A percentile compares a stretch with the other conserved stretches of the same genome.
phyloP scores from a whole-genome alignment of 2,888 invertebrate species.

The Phasia obesa region DNA sequence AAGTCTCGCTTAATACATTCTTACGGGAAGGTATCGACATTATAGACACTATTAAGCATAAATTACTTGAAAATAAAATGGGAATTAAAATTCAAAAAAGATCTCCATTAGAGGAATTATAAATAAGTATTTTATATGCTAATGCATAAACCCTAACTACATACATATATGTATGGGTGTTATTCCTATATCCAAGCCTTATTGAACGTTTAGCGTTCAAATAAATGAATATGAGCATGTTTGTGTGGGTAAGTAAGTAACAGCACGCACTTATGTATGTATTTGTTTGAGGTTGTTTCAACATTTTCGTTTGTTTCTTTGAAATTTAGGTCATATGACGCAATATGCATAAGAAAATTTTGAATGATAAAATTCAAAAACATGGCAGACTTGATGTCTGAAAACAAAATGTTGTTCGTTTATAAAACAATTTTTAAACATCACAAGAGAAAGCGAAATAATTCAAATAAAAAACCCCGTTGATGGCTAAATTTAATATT shows the following conservation, averaged over 20 bases:
- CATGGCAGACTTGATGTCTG: constrained; percentile 57
- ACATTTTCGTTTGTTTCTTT: constrained; percentile 17
- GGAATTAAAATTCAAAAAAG: too few species aligned
- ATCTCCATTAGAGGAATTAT: too few species aligned
- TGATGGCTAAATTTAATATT: constrained; percentile 29
- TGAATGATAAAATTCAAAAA: constrained; percentile 30
- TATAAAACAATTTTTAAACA: constrained; percentile 12
- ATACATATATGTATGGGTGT: too few species aligned
- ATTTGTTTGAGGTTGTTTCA: neutral
- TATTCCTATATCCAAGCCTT: too few species aligned
- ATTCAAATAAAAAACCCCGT: neutral
- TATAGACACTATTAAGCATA: too few species aligned
- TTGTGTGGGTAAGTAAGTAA: neutral
- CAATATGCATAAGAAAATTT: constrained; percentile 32
- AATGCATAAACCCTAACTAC: too few species aligned
- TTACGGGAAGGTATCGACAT: too few species aligned
- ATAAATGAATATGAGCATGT: neutral
- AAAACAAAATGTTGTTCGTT: constrained; percentile 14
- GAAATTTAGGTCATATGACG: constrained; percentile 54
- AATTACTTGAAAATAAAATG: too few species aligned
- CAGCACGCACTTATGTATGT: neutral
- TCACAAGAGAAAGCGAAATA: neutral
- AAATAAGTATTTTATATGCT: too few species aligned
- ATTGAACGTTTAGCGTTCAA: neutral
- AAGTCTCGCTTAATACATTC: too few species aligned